Percentiles rank a stretch among this genome's conserved stretches.
Evolutionary conservation across 2,797 vertebrate genomes (phyloP).

Genomic region (Thaleichthys pacificus): DNA sequence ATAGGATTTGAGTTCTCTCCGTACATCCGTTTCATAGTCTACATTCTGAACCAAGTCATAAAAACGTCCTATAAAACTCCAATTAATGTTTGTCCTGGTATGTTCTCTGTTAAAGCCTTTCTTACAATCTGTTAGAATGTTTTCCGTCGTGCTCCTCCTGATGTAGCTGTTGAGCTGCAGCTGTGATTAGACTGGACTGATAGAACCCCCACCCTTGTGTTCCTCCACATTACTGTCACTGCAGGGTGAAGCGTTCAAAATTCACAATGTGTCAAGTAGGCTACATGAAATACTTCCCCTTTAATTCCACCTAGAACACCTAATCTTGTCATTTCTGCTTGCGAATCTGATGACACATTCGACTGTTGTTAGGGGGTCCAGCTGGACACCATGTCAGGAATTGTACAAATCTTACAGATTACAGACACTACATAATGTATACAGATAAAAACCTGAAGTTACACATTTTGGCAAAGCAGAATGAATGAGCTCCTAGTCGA

Average conservation of each 20-base stretch:
- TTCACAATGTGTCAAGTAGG: not conserved
- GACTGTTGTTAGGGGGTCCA: not conserved
- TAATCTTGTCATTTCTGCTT: too few relatives aligned
- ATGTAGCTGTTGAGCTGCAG: slow-evolving; percentile 60
- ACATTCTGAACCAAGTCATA: slow-evolving; percentile 47
- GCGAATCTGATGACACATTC: not conserved
- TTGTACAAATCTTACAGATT: not conserved
- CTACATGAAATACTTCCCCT: not conserved
- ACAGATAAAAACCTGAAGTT: not conserved
- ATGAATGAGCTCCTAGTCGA: not conserved
- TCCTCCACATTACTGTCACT: not conserved
- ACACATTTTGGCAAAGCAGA: not conserved
- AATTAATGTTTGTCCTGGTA: slow-evolving; percentile 65
- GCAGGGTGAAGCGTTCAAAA: not conserved
- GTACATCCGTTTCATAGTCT: slow-evolving; percentile 37
- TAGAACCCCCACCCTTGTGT: slow-evolving; percentile 44
- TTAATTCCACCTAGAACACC: too few relatives aligned
- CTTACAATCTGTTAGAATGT: slow-evolving; percentile 52
- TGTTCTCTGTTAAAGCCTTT: slow-evolving; percentile 41
- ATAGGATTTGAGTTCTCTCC: slow-evolving; percentile 61
- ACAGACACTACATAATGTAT: not conserved
- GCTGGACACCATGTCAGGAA: not conserved
- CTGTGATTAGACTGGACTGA: slow-evolving; percentile 66
- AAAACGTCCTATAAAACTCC: slow-evolving; percentile 61
- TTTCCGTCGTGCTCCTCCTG: slow-evolving; percentile 40